A percentile compares a stretch with the other conserved stretches of the same genome.
Conservation (phyloP, 2,797 vertebrate genomes). For the Dermochelys coriacea region DNA sequence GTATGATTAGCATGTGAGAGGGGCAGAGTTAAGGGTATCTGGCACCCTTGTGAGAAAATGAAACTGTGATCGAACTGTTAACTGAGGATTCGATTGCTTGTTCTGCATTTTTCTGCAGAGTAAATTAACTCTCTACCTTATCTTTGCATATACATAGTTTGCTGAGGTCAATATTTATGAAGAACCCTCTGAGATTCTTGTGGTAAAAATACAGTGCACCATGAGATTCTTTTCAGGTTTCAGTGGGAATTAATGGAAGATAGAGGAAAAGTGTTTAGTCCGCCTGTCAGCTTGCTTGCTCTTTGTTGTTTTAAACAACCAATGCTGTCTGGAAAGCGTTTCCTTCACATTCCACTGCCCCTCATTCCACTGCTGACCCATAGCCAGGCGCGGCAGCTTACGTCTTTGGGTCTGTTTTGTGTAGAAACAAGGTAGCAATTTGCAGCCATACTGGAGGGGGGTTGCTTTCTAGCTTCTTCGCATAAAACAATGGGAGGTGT, state of each 20-base stretch:
- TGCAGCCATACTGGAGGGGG: background rate
- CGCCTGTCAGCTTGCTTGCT: background rate
- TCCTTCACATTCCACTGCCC: background rate
- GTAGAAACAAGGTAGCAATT: background rate
- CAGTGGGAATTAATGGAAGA: rapidly evolving
- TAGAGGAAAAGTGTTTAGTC: background rate
- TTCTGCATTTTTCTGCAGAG: background rate
- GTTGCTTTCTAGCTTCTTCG: background rate
- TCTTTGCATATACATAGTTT: background rate
- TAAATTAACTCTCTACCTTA: background rate
- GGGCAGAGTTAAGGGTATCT: background rate
- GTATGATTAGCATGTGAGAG: background rate
- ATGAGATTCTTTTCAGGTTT: background rate
- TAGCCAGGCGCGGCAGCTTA: rapidly evolving
- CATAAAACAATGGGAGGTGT: background rate
- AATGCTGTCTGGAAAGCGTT: rapidly evolving
- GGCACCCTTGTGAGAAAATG: rapidly evolving
- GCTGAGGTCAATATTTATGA: background rate
- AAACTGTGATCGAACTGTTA: background rate
- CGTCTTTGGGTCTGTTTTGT: background rate
- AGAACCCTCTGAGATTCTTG: background rate
- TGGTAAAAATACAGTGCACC: background rate
- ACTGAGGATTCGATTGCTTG: background rate
- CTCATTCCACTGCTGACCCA: rapidly evolving
- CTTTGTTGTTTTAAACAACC: background rate